Percentiles rank a stretch among this genome's conserved stretches.
phyloP scores from a whole-genome alignment of 2,888 invertebrate genomes.

The Cabera pusaria region DNA sequence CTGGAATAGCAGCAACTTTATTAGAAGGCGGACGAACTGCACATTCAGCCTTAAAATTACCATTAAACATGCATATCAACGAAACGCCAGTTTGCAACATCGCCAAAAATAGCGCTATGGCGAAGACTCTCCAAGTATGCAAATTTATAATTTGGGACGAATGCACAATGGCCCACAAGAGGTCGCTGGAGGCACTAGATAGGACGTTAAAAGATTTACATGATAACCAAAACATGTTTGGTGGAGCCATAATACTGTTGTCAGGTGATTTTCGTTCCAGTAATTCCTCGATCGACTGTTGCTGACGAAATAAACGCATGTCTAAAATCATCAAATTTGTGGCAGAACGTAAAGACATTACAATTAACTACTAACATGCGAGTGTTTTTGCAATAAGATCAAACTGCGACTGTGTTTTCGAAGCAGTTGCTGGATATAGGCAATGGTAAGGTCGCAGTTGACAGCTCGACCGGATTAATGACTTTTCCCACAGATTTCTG shows the following conservation, averaged over 20 bases:
- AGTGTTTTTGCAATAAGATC: constrained; percentile 28
- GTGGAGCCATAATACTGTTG: constrained; percentile 35
- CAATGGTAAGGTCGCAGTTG: no score
- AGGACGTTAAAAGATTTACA: constrained; percentile 36
- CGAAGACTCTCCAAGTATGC: constrained; percentile 26
- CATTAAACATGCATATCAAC: constrained; percentile 36
- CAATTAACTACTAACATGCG: constrained; percentile 33
- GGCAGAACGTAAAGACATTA: constrained; percentile 35
- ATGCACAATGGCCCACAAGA: constrained; percentile 38
- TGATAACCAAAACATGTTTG: constrained; percentile 30
- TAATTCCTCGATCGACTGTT: constrained; percentile 36
- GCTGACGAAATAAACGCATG: constrained; percentile 40
- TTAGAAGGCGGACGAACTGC: constrained; percentile 38
- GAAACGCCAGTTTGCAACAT: constrained; percentile 36
- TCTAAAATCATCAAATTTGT: constrained; percentile 36
- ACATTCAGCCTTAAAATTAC: constrained; percentile 41
- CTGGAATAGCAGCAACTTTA: constrained; percentile 37
- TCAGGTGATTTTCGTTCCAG: constrained; percentile 41
- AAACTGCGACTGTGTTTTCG: constrained; percentile 33
- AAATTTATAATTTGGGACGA: constrained; percentile 39
- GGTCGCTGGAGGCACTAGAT: constrained; percentile 32
- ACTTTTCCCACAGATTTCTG: constrained; percentile 18
- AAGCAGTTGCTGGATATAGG: no score
- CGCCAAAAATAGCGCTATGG: constrained; percentile 32
- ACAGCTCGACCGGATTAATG: constrained; percentile 31